phyloP scores from a whole-genome alignment of 2,888 invertebrate species.

The Beris morrisii region DNA sequence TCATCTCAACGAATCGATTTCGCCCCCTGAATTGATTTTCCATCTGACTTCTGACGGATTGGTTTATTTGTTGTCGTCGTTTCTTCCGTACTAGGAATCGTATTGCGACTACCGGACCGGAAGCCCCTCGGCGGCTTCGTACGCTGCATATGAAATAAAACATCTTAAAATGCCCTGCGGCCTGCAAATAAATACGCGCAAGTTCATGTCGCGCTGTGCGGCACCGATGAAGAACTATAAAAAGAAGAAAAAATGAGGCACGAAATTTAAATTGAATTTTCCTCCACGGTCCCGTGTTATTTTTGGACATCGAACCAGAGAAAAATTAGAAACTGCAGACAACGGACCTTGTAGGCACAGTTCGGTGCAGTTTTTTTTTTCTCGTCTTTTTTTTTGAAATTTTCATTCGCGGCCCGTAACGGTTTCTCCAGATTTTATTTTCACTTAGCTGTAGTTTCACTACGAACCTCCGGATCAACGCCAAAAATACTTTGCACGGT shows the following conservation, averaged over 20 bases:
- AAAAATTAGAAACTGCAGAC: conserved; percentile 24
- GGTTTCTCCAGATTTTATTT: conserved; percentile 19
- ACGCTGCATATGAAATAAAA: neutral
- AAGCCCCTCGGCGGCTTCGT: neutral
- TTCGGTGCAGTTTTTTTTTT: conserved; percentile 10
- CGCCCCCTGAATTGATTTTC: conserved; percentile 25
- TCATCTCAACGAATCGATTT: conserved; percentile 16
- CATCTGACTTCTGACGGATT: too few relatives aligned
- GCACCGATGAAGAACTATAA: too few relatives aligned
- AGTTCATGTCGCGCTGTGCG: too few relatives aligned
- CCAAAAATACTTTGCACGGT: too few relatives aligned
- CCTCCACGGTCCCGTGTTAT: conserved; percentile 14
- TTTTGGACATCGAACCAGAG: conserved; percentile 15
- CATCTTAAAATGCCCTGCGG: neutral
- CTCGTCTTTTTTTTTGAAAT: neutral
- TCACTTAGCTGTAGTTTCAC: neutral
- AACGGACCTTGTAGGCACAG: neutral
- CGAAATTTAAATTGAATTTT: too few relatives aligned
- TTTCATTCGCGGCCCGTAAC: conserved; percentile 13
- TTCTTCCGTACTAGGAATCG: too few relatives aligned
- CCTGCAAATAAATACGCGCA: too few relatives aligned
- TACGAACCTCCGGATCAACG: too few relatives aligned
- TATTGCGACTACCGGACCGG: neutral
- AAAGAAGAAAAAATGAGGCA: too few relatives aligned
- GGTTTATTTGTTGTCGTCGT: conserved; percentile 24